Conservation (phyloP, 2,888 invertebrate species). For the Octodonta nipae region DNA sequence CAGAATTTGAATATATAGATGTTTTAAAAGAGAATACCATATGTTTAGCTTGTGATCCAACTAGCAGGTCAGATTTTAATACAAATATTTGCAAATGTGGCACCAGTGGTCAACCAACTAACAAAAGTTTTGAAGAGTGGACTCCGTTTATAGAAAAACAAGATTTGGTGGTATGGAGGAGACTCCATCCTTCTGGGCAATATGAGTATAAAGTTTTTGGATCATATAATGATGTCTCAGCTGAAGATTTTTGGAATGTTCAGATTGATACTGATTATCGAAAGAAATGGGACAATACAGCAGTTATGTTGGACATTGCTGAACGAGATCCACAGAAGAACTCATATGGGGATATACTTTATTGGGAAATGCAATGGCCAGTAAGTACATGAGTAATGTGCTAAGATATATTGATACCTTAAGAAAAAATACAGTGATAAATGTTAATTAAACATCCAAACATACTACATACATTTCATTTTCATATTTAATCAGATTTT, state of each 20-base stretch:
- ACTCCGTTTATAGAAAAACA: conserved; percentile 60
- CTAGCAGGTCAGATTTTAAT: conserved; percentile 14
- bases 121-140: conserved; percentile 46
- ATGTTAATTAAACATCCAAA: too few species aligned
- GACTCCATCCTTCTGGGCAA: conserved; percentile 51
- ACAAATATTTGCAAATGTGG: conserved; percentile 14
- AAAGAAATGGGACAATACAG: conserved; percentile 67
- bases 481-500: too few species aligned
- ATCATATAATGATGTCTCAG: conserved; percentile 61
- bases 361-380: conserved; percentile 85
- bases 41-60: conserved; percentile 37
- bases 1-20: conserved; percentile 47
- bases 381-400: too few species aligned
- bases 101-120: conserved; percentile 11
- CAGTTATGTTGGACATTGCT: conserved; percentile 55
- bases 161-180: conserved; percentile 70
- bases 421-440: too few species aligned
- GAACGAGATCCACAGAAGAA: conserved; percentile 47
- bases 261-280: conserved; percentile 71
- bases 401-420: too few species aligned
- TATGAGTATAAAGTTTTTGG: conserved; percentile 82
- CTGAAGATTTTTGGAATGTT: conserved; percentile 66
- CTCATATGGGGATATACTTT: conserved; percentile 58
- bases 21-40: conserved; percentile 40
- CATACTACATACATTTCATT: too few species aligned